A percentile compares a stretch with the other conserved stretches of the same genome.
phyloP scores from a whole-genome alignment of 2,113 vertebrate species.

The Semnopithecus entellus region DNA sequence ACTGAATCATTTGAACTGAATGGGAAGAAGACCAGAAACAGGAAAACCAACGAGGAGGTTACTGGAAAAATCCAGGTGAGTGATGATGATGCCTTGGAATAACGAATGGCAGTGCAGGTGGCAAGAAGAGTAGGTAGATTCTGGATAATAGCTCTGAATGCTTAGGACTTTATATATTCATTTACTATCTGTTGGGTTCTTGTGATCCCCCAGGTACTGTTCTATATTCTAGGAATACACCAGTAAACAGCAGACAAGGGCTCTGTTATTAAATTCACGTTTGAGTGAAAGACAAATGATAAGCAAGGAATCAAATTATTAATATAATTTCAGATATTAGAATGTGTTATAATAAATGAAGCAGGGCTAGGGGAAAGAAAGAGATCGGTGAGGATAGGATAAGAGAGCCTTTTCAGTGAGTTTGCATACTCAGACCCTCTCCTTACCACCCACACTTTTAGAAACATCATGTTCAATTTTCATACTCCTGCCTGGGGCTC shows the following conservation, averaged over 20 bases:
- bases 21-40: background rate
- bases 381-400: background rate
- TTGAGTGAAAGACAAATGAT: background rate
- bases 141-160: background rate
- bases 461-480: conserved; percentile 12
- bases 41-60: background rate
- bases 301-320: background rate
- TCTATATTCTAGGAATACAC: background rate
- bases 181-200: background rate
- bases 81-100: background rate
- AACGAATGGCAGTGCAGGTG: background rate
- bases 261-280: background rate
- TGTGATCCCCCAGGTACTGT: background rate
- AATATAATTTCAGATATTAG: background rate
- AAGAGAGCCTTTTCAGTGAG: background rate
- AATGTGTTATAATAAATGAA: conserved; percentile 8
- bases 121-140: background rate
- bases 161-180: background rate
- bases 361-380: background rate
- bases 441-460: background rate
- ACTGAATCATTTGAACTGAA: conserved; percentile 8
- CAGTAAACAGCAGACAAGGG: background rate
- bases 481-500: background rate
- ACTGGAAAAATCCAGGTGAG: background rate
- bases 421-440: background rate